Base-by-base conservation (phyloP, 2,797 vertebrate genomes). In the Oophaga sylvatica region DNA sequence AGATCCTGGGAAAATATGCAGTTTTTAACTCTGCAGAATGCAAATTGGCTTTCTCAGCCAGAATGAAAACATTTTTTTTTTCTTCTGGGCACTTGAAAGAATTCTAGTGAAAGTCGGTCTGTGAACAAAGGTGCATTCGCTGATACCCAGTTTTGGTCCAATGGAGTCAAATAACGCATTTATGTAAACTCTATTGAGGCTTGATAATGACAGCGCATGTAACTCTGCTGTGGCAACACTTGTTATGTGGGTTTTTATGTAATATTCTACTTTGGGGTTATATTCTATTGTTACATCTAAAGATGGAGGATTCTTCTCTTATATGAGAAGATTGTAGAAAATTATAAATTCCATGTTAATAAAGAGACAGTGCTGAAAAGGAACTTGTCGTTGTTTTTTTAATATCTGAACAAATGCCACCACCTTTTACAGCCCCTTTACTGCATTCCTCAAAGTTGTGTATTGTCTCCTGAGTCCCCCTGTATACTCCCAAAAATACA, bases 1-100 rank as follows among this genome's bases (percentile, higher is more conserved):
- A 89, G 88, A 89, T 83, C 88, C 88, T 89, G 88, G 88, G 88
- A 89, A 89, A 89, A 73, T 89, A 89, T 89, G 88, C 84, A 78
- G 68, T 56, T 70, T 86, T 60, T 68, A 89, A 86, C 84, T 89
- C 83, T 79, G 88, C 56, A 83, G 80, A 89, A 89, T 89, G 84
- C 41, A 86, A 86, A 82, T 80, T 89, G 84, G 35, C 84, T 73
- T 86, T 83, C 84, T 86, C 88, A 86, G 84, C 71, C 84, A 57
- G 45, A 89, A 87, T 56, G 68, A 89, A 86, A 89, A 86, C 71
- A 71, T 53, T 77, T 81, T 80, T 88, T 68, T 78, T 81, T 75
- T 53, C 48, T n/a, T 41, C 60, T 85, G 71, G 22, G 20, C 70
- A 80, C 81, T 86, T 86, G 73, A 86, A 89, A 86, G 87, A 80